phyloP scores from a whole-genome alignment of 2,113 vertebrate species.

The Elanus axillaris region DNA sequence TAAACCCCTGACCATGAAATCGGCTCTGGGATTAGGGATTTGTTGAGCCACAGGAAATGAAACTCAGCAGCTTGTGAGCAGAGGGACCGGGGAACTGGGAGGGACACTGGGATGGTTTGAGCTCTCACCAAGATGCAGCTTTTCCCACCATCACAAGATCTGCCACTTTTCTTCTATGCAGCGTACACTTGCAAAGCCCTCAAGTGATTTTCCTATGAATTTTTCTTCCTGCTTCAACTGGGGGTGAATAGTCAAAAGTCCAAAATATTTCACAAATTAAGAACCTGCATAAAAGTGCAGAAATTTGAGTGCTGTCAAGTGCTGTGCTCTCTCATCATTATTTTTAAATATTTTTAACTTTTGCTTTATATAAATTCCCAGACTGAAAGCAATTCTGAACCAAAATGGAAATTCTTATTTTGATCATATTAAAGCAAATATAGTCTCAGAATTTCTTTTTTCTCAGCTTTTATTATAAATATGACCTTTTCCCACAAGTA shows the following conservation, averaged over 20 bases:
- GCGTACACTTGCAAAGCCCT: neutral
- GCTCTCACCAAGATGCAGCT: neutral
- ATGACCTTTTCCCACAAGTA: neutral
- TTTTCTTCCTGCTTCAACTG: neutral
- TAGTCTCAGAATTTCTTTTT: neutral
- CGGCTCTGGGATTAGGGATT: neutral
- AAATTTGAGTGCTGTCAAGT: neutral
- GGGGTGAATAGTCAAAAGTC: neutral
- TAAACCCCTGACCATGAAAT: neutral
- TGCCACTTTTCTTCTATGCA: neutral
- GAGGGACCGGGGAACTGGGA: neutral
- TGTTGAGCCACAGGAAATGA: neutral
- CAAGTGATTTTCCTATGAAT: neutral
- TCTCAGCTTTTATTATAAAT: neutral
- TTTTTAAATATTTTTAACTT: neutral
- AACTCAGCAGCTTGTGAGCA: neutral
- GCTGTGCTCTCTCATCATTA: neutral
- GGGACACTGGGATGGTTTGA: neutral
- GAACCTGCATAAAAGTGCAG: neutral
- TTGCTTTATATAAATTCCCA: neutral
- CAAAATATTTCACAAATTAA: neutral
- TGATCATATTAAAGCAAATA: neutral
- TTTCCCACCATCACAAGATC: neutral
- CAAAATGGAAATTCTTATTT: neutral
- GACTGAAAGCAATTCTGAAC: neutral